Percentiles rank a stretch among this genome's conserved stretches.
phyloP scores from a whole-genome alignment of 2,797 vertebrate species.

The Lacerta viridis region DNA sequence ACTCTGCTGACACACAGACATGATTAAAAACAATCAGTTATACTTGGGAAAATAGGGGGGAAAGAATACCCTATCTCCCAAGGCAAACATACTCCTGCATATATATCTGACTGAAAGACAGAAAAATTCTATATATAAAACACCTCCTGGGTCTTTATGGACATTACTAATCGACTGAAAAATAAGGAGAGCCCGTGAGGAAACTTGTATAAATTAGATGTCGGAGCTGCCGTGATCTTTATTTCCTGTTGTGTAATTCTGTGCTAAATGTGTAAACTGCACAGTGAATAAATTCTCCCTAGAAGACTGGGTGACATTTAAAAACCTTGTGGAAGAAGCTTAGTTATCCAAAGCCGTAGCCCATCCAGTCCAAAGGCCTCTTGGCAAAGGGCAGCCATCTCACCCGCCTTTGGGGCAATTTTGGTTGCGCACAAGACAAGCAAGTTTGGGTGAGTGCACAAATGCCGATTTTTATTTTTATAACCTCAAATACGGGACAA shows the following conservation, averaged over 20 bases:
- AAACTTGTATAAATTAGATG: constrained; percentile 50
- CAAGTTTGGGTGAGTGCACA: too few relatives aligned
- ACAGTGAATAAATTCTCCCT: constrained; percentile 55
- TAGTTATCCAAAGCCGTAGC: too few relatives aligned
- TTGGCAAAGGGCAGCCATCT: background rate
- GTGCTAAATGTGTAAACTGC: constrained; percentile 55
- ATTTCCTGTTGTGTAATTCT: constrained; percentile 48
- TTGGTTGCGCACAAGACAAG: too few relatives aligned
- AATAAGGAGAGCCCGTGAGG: constrained; percentile 49
- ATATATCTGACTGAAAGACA: constrained; percentile 47
- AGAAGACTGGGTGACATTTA: background rate
- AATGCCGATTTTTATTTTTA: too few relatives aligned
- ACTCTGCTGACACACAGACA: constrained; percentile 51
- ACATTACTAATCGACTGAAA: constrained; percentile 60
- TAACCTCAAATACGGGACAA: too few relatives aligned
- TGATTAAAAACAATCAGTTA: constrained; percentile 71
- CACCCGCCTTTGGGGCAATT: background rate
- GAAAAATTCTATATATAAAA: constrained; percentile 58
- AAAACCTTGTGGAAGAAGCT: background rate
- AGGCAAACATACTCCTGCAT: constrained; percentile 43
- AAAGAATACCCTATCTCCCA: constrained; percentile 52
- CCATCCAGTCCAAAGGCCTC: background rate
- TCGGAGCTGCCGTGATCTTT: constrained; percentile 1
- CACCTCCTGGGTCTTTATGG: constrained; percentile 62
- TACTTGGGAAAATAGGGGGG: constrained; percentile 48